Evolutionary conservation across 2,113 vertebrate genomes (phyloP), one percentile per base, ranked within the genome.

Genomic region (Psittacula cyanocephala): DNA sequence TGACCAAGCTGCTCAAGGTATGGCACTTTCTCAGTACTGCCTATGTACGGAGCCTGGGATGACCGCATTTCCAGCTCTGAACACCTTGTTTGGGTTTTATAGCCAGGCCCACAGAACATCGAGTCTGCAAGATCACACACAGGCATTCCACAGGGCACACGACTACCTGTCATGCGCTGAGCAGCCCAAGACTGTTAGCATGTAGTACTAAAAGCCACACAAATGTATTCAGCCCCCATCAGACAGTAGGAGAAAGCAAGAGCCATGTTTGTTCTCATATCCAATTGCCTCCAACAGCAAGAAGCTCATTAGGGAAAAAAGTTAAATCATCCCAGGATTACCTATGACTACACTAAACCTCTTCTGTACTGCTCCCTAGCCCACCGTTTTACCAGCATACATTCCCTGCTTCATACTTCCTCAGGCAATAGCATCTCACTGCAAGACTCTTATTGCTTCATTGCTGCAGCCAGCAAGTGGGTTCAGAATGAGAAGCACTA

Each of bases 21-120:
- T 1, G 2, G 15, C 2, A 5, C 11, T 64, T 71, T 64, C 35
- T 43, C 25, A 53, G 0, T 29, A 41, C 0, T 57, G 20, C 13
- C 39, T 57, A 3, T 5, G 10, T 10, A 13, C 9, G 10, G 20
- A 67, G 33, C 7, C 28, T 64, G 5, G 17, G 37, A 44, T 7
- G 11, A 31, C 10, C 46, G 16, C 24, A 15, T 29, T 82, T 63
- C 41, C 17, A 70, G 7, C 17, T 88, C 44, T 44, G 29, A 7
- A 1, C 41, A 33, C 41, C 25, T 60, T 39, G 14, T 31, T 15
- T 64, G 47, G 11, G 15, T 69, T 13, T 65, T 57, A n/a, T 0
- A 0, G 7, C 46, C 12, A 11, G 59, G 28, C 18, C 27, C n/a
- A 37, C 27, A 77, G 59, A 52, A 68, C 24, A 29, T 12, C 17